These are phyloP conservation scores for Hoplostethus mediterraneus DNA, from an alignment of 2,797 vertebrate genomes.

Conservation along the genomic window DNA sequence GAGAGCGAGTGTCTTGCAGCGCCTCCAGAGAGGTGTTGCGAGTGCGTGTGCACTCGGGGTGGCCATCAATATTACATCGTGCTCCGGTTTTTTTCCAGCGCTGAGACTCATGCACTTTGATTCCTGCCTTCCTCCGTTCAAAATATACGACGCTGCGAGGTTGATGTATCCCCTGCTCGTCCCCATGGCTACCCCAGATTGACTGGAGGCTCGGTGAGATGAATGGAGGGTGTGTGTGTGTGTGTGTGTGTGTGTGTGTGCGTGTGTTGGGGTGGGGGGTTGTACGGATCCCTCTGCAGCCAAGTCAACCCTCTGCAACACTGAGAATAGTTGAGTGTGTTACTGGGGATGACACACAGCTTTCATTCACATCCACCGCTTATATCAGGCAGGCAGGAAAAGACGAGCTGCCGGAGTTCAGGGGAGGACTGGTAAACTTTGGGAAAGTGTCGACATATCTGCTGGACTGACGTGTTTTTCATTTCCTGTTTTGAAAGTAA, in stretches of 20 bases:
- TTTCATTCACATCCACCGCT: constrained; percentile 40
- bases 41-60: constrained; percentile 49
- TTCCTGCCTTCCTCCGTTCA: constrained; percentile 47
- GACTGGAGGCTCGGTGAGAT: constrained; percentile 65
- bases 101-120: constrained; percentile 72
- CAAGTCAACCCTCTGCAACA: constrained; percentile 43
- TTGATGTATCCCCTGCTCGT: constrained; percentile 45
- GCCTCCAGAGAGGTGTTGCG: constrained; percentile 60
- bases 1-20: constrained; percentile 52
- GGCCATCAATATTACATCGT: constrained; percentile 81
- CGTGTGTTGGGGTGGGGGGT: not conserved
- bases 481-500: constrained; percentile 23
- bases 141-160: constrained; percentile 36
- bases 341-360: constrained; percentile 18
- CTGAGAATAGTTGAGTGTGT: constrained; percentile 52
- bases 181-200: constrained; percentile 56
- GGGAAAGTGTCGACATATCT: not conserved
- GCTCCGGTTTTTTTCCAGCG: constrained; percentile 72
- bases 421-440: constrained; percentile 40
- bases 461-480: not conserved
- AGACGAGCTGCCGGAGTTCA: constrained; percentile 39
- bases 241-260: not conserved
- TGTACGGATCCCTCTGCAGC: constrained; percentile 46
- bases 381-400: constrained; percentile 41
- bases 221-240: constrained; percentile 29